Evolutionary conservation across 2,797 vertebrate genomes (phyloP).

Genomic region (Xenops minutus): DNA sequence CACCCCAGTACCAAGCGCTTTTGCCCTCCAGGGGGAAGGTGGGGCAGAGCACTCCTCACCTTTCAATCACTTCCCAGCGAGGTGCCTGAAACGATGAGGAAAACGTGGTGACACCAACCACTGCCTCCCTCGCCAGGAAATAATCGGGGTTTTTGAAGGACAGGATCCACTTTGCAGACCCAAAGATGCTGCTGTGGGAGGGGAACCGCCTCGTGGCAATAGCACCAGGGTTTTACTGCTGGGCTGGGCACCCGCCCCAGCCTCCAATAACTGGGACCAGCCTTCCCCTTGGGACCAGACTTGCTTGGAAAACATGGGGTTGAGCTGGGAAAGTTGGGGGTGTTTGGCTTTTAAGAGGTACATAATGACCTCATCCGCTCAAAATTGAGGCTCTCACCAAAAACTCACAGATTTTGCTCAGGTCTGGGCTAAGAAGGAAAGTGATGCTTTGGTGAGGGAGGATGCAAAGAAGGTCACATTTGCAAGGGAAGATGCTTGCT

Average conservation of each 20-base stretch:
- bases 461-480: background rate
- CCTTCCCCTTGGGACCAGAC: constrained; percentile 85
- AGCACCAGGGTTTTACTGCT: background rate
- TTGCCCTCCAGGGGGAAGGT: constrained; percentile 50
- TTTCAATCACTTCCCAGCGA: background rate
- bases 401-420: constrained; percentile 77
- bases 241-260: background rate
- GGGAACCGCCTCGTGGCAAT: background rate
- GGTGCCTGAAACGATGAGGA: background rate
- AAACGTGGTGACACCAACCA: accelerated
- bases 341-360: constrained; percentile 67
- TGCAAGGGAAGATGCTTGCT: accelerated
- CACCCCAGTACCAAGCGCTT: constrained; percentile 38
- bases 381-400: constrained; percentile 76
- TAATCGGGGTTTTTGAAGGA: background rate
- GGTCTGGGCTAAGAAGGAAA: constrained; percentile 27
- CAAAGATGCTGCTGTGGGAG: background rate
- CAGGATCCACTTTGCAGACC: background rate
- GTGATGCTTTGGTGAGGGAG: background rate
- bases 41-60: constrained; percentile 16
- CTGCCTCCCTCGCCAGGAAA: background rate
- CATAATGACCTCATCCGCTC: constrained; percentile 82
- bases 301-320: background rate
- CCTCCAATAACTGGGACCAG: constrained; percentile 65
- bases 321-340: background rate